Evolutionary conservation across 2,797 vertebrate genomes (phyloP).

Genomic region (Antrozous pallidus): DNA sequence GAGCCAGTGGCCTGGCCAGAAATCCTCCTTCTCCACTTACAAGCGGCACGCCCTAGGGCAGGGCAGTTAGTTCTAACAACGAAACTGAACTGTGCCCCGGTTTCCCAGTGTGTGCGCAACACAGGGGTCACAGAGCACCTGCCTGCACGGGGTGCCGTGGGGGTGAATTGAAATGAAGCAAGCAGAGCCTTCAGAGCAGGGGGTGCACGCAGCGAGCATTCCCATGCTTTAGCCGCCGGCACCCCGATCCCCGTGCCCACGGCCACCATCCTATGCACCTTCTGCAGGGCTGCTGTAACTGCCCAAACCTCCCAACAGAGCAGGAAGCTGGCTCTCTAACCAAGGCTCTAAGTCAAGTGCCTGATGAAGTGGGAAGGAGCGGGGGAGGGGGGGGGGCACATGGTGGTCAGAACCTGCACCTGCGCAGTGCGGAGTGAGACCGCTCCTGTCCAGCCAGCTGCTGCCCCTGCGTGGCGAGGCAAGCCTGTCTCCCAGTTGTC

Average conservation of each 20-base stretch:
- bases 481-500: not conserved
- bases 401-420: not conserved
- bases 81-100: fast-evolving
- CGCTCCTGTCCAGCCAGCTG: not conserved
- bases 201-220: fast-evolving
- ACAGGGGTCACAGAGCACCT: not conserved
- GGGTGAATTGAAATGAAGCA: too few species aligned
- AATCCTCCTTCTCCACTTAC: not conserved
- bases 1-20: not conserved
- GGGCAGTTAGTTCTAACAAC: not conserved
- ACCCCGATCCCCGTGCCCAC: fast-evolving
- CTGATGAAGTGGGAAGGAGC: not conserved
- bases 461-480: not conserved
- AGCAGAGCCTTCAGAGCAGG: fast-evolving
- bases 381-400: too few species aligned
- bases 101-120: not conserved
- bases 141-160: fast-evolving
- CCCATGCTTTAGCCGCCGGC: too few species aligned
- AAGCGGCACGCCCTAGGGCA: fast-evolving
- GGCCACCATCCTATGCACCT: not conserved
- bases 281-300: not conserved
- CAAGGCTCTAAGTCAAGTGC: not conserved
- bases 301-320: not conserved
- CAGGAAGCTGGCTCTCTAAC: not conserved
- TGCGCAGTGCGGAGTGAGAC: fast-evolving